Evolutionary conservation across 2,888 invertebrate species (phyloP), one percentile per base, ranked within the genome.

Genomic region (Spisula solida): DNA sequence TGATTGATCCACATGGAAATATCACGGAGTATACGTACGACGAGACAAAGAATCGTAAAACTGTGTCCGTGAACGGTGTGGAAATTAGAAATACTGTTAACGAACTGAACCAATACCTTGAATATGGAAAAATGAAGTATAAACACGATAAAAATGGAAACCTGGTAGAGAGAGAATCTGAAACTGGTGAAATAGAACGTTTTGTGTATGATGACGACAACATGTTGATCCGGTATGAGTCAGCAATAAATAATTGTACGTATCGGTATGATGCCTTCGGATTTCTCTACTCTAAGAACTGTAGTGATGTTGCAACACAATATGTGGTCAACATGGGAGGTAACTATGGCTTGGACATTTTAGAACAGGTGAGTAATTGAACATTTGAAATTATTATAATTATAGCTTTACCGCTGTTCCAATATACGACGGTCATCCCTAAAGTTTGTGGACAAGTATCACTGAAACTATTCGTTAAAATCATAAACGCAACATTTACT

Each of bases 71-170:
- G 14, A 81, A 88, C 55, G 81, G 85, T 0, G 60, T 75, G 34
- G 70, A 84, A 34, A 55, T 20, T 12, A 25, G 41, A n/a, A 82
- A 80, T 31, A 84, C 51, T 41, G 66, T 80, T 5, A 88, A 88
- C 79, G 48, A 75, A 14, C 41, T 88, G 85, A 88, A 88, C 25
- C 85, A 88, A 25, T 88, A 88, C n/a, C 31, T 34, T 8, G 55
- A 81, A 20, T 85, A 81, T 41, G 83, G 81, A 8, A 75, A 85
- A 48, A 79, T 25, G 34, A n/a, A n/a, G 12, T 88, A 70, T 34
- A n/a, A 47, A n/a, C 81, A 88, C 29, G 88, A 88, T 34, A 84
- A 85, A 55, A 88, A 88, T 81, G 88, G 88, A 8, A 88, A 88
- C 41, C 29, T 88, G 6, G 80, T 60, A 55, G 47, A 83, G 41